Conservation (phyloP, 2,888 invertebrate species). For the Mimumesa dahlbomi region DNA sequence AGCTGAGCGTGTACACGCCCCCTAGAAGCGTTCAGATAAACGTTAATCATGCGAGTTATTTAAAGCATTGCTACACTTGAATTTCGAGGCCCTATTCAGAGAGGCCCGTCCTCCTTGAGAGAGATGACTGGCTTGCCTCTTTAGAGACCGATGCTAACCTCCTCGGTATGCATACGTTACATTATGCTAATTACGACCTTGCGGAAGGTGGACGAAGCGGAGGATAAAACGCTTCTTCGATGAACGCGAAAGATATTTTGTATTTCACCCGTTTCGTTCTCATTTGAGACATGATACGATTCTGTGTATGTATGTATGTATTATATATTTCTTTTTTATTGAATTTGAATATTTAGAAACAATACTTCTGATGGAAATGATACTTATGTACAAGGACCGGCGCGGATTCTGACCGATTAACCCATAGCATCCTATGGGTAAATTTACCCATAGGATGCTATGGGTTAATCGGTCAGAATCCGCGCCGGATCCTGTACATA, state of each 20-base stretch:
- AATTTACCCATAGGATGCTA: too few relatives aligned
- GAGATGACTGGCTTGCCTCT: background rate
- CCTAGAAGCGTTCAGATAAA: slow-evolving; percentile 43
- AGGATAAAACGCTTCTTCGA: background rate
- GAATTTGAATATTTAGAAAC: too few relatives aligned
- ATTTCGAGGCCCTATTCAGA: slow-evolving; percentile 25
- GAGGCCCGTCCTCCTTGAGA: slow-evolving; percentile 12
- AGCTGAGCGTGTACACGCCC: slow-evolving; percentile 45
- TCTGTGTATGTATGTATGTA: too few relatives aligned
- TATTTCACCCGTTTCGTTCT: too few relatives aligned
- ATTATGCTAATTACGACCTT: slow-evolving; percentile 40
- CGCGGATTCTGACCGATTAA: too few relatives aligned
- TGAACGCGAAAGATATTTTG: background rate
- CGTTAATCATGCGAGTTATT: slow-evolving; percentile 44
- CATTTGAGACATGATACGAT: too few relatives aligned
- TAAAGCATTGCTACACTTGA: slow-evolving; percentile 37
- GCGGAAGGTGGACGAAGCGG: background rate
- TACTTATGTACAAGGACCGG: too few relatives aligned
- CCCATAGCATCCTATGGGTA: too few relatives aligned
- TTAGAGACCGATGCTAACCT: background rate
- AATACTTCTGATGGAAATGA: too few relatives aligned
- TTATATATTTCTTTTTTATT: too few relatives aligned
- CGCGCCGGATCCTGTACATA: too few relatives aligned
- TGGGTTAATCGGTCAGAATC: too few relatives aligned
- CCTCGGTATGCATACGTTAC: background rate